Conservation (phyloP, 64 coral and sea anemone genomes). For the Stylophora pistillata region DNA sequence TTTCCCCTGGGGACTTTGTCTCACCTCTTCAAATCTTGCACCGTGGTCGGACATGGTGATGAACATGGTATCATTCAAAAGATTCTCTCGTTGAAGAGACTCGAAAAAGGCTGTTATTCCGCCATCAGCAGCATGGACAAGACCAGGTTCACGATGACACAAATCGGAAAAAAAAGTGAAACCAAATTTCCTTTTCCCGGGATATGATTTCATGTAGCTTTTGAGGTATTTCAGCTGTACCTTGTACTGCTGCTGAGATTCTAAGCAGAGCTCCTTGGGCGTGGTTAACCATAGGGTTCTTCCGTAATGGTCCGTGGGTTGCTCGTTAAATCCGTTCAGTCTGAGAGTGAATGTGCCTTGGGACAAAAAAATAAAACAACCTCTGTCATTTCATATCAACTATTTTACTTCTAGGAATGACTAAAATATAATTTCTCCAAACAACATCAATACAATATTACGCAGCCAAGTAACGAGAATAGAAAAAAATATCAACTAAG, state of each 20-base stretch:
- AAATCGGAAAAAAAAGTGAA: slow-evolving; percentile 51
- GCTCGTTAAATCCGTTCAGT: slow-evolving; percentile 50
- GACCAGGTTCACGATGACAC: slow-evolving; percentile 41
- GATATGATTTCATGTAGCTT: slow-evolving; percentile 65
- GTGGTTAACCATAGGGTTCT: too few relatives aligned
- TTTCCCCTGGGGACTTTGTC: slow-evolving; percentile 64
- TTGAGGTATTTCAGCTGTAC: neutral
- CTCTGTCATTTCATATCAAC: too few relatives aligned
- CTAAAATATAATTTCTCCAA: too few relatives aligned
- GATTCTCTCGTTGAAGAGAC: slow-evolving; percentile 45
- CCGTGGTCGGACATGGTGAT: slow-evolving; percentile 74
- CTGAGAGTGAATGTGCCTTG: slow-evolving; percentile 41
- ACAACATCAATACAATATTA: too few relatives aligned
- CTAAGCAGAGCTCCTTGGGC: neutral
- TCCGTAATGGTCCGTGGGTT: slow-evolving; percentile 58
- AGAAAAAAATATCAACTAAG: too few relatives aligned
- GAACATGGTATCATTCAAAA: slow-evolving; percentile 71
- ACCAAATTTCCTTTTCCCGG: slow-evolving; percentile 61
- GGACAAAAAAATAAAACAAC: neutral
- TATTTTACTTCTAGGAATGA: too few relatives aligned
- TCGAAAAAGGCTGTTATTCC: slow-evolving; percentile 37
- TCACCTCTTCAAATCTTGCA: neutral
- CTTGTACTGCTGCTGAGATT: neutral
- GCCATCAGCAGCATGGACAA: slow-evolving; percentile 37
- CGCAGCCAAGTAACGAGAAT: too few relatives aligned